These are phyloP conservation scores for Chanos chanos DNA, from an alignment of 2,797 vertebrate species.

Conservation along the genomic window DNA sequence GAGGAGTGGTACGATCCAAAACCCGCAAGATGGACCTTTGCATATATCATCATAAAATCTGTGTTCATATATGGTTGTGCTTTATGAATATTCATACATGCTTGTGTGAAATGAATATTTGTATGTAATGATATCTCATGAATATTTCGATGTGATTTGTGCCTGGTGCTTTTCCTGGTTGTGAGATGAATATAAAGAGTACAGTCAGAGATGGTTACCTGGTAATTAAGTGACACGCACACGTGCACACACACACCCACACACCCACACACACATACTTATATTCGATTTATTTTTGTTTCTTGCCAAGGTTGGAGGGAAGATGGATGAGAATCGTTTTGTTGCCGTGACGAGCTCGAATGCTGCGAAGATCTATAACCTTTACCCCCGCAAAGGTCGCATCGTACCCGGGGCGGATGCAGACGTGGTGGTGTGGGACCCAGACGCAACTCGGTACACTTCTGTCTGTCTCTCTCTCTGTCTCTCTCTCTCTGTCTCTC, in stretches of 20 bases:
- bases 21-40: too few relatives aligned
- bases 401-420: conserved; percentile 94
- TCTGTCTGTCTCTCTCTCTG: conserved; percentile 8
- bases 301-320: conserved; percentile 84
- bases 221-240: too few relatives aligned
- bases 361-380: conserved; percentile 94
- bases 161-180: conserved; percentile 47
- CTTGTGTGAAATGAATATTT: conserved; percentile 46
- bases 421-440: conserved; percentile 95
- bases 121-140: conserved; percentile 32
- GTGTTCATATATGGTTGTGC: too few relatives aligned
- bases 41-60: too few relatives aligned
- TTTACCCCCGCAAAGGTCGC: conserved; percentile 93
- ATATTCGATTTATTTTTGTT: neutral
- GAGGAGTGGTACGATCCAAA: conserved; percentile 92
- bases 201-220: too few relatives aligned
- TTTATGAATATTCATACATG: conserved; percentile 51
- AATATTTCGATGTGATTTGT: conserved; percentile 35
- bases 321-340: conserved; percentile 97
- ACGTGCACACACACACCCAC: too few relatives aligned
- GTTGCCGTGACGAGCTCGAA: conserved; percentile 96
- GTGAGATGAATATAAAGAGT: too few relatives aligned
- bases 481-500: conserved; percentile 17
- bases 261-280: neutral
- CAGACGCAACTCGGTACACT: conserved; percentile 90